These are phyloP conservation scores for Dioctria linearis DNA, from an alignment of 2,888 invertebrate species.

Conservation along the genomic window DNA sequence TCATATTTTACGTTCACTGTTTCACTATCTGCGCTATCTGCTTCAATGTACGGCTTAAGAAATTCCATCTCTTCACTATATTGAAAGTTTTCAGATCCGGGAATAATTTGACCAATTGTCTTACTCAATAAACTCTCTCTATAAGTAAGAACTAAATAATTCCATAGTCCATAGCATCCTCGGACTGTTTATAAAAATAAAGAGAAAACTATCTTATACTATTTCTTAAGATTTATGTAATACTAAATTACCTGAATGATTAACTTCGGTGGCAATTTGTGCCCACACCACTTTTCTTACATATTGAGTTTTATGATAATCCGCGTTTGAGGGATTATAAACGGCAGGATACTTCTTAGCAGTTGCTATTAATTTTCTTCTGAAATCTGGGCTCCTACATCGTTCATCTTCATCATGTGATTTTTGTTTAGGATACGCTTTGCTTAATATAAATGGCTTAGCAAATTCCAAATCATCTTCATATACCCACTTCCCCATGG, in stretches of 20 bases:
- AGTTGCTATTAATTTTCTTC: background rate
- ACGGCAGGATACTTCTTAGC: conserved; percentile 7
- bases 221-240: background rate
- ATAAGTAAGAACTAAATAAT: background rate
- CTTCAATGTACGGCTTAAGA: conserved; percentile 8
- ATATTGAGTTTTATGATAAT: background rate
- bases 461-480: conserved; percentile 5
- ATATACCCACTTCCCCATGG: background rate
- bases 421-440: background rate
- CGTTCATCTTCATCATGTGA: conserved; percentile 4
- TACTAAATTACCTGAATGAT: conserved; percentile 1
- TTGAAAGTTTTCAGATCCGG: background rate
- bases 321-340: background rate
- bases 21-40: background rate
- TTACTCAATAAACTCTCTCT: background rate
- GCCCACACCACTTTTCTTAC: background rate
- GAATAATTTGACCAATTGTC: background rate
- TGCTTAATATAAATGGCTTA: background rate
- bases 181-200: background rate
- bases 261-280: background rate
- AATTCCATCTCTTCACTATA: background rate
- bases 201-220: background rate
- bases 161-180: conserved; percentile 19
- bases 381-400: background rate
- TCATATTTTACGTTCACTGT: background rate